These are phyloP conservation scores for Neosilurus mollespiculum DNA, from an alignment of 2,797 vertebrate species.

Conservation along the genomic window DNA sequence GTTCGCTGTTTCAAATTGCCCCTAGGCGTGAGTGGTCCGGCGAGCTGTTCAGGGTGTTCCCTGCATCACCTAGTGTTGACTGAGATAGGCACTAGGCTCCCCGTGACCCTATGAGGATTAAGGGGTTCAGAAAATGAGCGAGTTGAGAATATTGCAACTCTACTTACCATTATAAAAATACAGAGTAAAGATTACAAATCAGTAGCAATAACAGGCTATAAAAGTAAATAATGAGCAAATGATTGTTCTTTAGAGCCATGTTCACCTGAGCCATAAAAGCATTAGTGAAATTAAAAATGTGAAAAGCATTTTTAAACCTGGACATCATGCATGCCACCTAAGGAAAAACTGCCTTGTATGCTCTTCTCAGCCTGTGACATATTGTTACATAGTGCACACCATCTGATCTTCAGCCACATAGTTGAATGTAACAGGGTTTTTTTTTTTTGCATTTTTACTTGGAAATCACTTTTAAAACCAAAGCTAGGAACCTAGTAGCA, in stretches of 20 bases:
- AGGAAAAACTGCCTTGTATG: neutral
- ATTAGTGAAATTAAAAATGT: neutral
- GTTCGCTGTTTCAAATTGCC: too few species aligned
- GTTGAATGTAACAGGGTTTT: too few species aligned
- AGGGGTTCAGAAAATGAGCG: too few species aligned
- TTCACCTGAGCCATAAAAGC: too few species aligned
- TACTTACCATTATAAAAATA: neutral
- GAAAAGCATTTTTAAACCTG: neutral
- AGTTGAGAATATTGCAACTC: neutral
- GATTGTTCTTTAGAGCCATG: neutral
- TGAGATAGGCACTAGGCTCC: too few species aligned
- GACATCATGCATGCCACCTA: neutral
- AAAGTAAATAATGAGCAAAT: neutral
- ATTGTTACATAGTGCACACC: too few species aligned
- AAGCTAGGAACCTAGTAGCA: conserved; percentile 43
- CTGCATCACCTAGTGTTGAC: too few species aligned
- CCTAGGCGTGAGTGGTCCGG: too few species aligned
- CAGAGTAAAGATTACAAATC: neutral
- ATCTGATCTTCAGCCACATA: neutral
- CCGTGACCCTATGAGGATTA: too few species aligned
- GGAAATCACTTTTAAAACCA: conserved; percentile 59
- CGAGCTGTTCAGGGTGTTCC: too few species aligned
- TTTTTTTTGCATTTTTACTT: neutral
- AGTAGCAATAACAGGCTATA: neutral
- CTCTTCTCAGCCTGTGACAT: neutral